Evolutionary conservation across 2,797 vertebrate genomes (phyloP), one percentile per base, ranked within the genome.

Genomic region (Thunnus albacares): DNA sequence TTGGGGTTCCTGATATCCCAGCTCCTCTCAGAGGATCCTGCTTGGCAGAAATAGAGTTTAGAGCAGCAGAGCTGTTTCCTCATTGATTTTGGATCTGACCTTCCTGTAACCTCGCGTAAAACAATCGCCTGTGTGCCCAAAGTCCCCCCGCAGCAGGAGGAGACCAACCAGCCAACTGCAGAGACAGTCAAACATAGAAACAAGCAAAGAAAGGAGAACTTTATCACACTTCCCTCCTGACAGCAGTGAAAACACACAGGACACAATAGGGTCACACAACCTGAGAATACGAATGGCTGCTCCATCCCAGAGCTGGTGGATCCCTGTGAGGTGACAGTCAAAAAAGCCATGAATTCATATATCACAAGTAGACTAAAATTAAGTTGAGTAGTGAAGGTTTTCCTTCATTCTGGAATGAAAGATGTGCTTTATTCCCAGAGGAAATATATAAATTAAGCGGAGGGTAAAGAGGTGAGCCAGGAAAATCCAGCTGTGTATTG

Each of bases 21-120:
- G 83, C 88, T 85, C 78, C 81, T 90, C 92, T 92, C 90, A 35
- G 71, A 90, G 89, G 90, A 92, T 89, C 83, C 79, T 80, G 87
- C 89, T 86, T 56, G 90, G 91, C 92, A 94, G 87, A 92, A 94
- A 94, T 92, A 92, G 90, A 91, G 86, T 86, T 87, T 69, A 86
- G 90, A 85, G 90, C 93, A 90, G 92, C 91, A 84, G 90, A 88
- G 86, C 89, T 47, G 91, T 92, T 94, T 95, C 94, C 92, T 94
- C 91, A 96, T 95, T 94, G 95, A 96, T 96, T 94, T 93, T 90
- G 84, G 89, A 94, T 94, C 87, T 95, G 94, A 95, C 95, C 96
- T 96, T 96, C 95, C 94, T 89, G 87, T 93, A 93, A 95, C 95
- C 94, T 93, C 79, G 1, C 8, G 93, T 93, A 94, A 95, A 94